A percentile compares a stretch with the other conserved stretches of the same genome.
Evolutionary conservation across 2,888 invertebrate genomes (phyloP).

Genomic region (Stenolophus ochropezus): DNA sequence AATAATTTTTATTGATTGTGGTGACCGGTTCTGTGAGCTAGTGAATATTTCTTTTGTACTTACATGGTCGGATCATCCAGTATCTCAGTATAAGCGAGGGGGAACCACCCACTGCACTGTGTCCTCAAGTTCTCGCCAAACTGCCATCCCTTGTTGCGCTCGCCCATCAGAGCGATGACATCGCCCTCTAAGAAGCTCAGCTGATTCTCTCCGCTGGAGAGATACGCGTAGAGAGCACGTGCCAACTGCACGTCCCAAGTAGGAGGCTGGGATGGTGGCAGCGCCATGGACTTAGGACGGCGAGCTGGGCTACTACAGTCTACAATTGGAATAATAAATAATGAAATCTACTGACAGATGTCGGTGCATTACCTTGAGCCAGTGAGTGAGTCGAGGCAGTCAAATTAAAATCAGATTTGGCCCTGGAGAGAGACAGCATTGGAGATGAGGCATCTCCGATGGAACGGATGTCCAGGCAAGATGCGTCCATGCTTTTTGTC

Average conservation of each 20-base stretch:
- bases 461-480: conserved; percentile 87
- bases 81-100: conserved; percentile 93
- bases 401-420: conserved; percentile 92
- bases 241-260: conserved; percentile 86
- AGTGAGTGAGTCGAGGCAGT: conserved; percentile 83
- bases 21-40: no score
- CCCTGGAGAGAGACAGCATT: conserved; percentile 82
- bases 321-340: no score
- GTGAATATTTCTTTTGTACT: conserved; percentile 66
- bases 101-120: conserved; percentile 96
- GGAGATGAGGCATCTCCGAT: conserved; percentile 80
- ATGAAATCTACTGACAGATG: no score
- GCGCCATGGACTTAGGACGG: conserved; percentile 81
- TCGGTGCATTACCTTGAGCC: conserved; percentile 83
- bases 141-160: conserved; percentile 96
- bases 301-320: conserved; percentile 70
- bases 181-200: conserved; percentile 94
- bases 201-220: conserved; percentile 93
- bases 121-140: conserved; percentile 95
- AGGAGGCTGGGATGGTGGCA: conserved; percentile 73
- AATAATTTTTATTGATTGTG: no score
- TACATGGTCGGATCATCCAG: conserved; percentile 81
- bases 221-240: conserved; percentile 91
- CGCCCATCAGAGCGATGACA: conserved; percentile 90
- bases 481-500: conserved; percentile 92